Base-by-base conservation (phyloP, 1,140 invertebrate species). In the Contarinia nasturtii region DNA sequence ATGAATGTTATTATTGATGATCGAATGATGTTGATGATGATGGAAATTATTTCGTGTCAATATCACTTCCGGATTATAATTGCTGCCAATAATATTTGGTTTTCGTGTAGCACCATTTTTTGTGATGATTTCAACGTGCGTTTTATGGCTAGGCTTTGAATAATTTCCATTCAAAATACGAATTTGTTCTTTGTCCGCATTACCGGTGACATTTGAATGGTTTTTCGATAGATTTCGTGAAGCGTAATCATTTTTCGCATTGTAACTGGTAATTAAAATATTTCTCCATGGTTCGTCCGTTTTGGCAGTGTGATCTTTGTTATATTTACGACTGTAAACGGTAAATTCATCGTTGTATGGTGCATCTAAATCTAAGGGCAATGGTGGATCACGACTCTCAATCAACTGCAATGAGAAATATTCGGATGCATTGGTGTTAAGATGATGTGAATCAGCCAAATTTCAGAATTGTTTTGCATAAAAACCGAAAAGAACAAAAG, bases 361-460 rank as follows among this genome's bases (percentile, higher is more conserved):
- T 49, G 73, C 67, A 55, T 73, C 71, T 60, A 75, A 64, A 59
- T 75, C 72, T 61, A 74, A 63, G 51, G 72, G 72, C 60, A 74
- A 55, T 55, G 72, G 71, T 48, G 72, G 72, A 67, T 74, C 72
- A 50, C 67, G 68, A 52, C 69, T 67, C 52, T 73, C 70, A 33
- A 69, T 67, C 52, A 70, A 57, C 64, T 69, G 51, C 52, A 60
- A 50, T 20, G 7, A n/a, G 47, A 43, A 21, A 34, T 34, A 45
- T n/a, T n/a, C n/a, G n/a, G n/a, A n/a, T n/a, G n/a, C n/a, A n/a
- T n/a, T n/a, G n/a, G n/a, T n/a, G n/a, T n/a, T n/a, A n/a, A n/a
- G n/a, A n/a, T n/a, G n/a, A n/a, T n/a, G n/a, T n/a, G n/a, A n/a
- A n/a, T n/a, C n/a, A n/a, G n/a, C n/a, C n/a, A n/a, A n/a, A n/a